These are phyloP conservation scores for Rhopalosiphum maidis DNA, from an alignment of 1,140 invertebrate genomes.

Conservation along the genomic window DNA sequence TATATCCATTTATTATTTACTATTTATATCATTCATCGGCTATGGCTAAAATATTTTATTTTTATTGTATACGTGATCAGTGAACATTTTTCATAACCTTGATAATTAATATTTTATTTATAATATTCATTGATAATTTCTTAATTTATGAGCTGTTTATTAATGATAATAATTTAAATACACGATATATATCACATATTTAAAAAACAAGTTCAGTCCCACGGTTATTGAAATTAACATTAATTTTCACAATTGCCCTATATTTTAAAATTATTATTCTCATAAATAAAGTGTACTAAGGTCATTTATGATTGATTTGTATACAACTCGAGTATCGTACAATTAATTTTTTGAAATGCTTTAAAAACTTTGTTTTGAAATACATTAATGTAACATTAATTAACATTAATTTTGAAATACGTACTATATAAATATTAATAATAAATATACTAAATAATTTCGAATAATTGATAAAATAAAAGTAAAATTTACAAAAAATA, in stretches of 20 bases:
- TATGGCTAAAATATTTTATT: neutral
- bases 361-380: neutral
- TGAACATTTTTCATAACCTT: neutral
- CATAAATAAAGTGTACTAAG: neutral
- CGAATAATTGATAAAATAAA: neutral
- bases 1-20: too few relatives aligned
- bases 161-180: neutral
- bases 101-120: neutral
- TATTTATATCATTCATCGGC: neutral
- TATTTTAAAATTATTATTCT: constrained; percentile 1
- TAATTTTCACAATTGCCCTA: neutral
- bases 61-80: neutral
- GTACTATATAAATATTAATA: neutral
- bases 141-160: neutral
- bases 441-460: neutral
- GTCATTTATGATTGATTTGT: constrained; percentile 12
- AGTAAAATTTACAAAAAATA: neutral
- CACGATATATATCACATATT: neutral
- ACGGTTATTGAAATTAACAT: neutral
- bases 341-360: neutral
- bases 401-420: neutral
- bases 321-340: neutral
- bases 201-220: constrained; percentile 1
- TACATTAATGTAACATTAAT: too few relatives aligned
- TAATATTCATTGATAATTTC: neutral